A percentile compares a stretch with the other conserved stretches of the same genome.
Evolutionary conservation across 2,113 vertebrate genomes (phyloP).

Genomic region (Lagopus leucura): DNA sequence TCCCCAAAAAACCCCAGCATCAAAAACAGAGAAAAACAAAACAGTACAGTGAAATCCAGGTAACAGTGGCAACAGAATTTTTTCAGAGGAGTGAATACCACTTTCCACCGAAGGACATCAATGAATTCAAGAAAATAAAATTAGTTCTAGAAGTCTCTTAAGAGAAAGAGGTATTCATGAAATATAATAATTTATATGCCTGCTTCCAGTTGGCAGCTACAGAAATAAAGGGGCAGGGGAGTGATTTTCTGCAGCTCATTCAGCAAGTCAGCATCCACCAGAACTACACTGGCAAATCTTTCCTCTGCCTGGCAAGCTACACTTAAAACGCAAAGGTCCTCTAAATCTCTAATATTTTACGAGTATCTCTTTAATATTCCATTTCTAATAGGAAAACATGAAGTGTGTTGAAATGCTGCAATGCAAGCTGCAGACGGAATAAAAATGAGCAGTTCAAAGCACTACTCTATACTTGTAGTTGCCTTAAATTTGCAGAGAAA

Average conservation of each 20-base stretch:
- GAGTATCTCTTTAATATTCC: constrained; percentile 48
- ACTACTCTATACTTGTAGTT: constrained; percentile 30
- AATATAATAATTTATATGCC: background rate
- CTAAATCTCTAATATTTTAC: background rate
- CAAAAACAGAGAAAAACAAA: background rate
- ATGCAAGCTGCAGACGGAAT: constrained; percentile 55
- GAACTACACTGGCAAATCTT: background rate
- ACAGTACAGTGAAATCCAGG: background rate
- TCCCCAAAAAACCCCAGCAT: background rate
- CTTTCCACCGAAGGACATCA: background rate
- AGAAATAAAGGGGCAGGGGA: background rate
- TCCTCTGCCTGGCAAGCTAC: background rate
- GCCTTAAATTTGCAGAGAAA: constrained; percentile 61
- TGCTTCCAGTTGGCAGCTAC: background rate
- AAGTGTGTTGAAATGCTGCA: constrained; percentile 53
- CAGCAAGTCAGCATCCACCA: background rate
- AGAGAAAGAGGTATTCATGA: background rate
- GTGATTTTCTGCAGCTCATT: background rate
- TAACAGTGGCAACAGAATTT: background rate
- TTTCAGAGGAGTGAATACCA: background rate
- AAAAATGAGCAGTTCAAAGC: constrained; percentile 51
- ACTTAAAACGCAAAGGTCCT: background rate
- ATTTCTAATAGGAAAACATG: constrained; percentile 48
- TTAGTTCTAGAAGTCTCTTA: background rate
- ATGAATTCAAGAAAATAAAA: background rate